Evolutionary conservation across 2,113 vertebrate genomes (phyloP).

Genomic region (Tenrec ecaudatus): DNA sequence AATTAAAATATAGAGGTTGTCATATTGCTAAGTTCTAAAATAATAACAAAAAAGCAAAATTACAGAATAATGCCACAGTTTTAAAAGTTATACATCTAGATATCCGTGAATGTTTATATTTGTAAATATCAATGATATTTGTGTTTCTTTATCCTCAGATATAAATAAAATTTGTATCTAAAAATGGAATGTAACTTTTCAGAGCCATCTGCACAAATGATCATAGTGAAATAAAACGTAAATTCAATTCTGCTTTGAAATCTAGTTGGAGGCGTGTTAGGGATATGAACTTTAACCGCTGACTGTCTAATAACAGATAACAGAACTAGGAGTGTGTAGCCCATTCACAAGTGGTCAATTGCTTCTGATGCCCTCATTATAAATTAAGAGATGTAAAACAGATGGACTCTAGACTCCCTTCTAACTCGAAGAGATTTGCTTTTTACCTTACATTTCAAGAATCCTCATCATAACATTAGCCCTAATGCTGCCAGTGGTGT

Average conservation of each 20-base stretch:
- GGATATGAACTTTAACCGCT: constrained; percentile 33
- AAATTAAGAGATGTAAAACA: background rate
- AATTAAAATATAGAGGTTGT: too few relatives aligned
- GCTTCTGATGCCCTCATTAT: background rate
- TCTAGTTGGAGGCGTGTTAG: background rate
- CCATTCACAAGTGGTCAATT: background rate
- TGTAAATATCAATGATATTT: constrained; percentile 20
- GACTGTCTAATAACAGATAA: background rate
- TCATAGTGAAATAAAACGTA: constrained; percentile 26
- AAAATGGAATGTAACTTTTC: constrained; percentile 13
- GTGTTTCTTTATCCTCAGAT: background rate
- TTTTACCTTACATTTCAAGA: background rate
- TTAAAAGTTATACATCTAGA: background rate
- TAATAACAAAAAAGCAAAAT: background rate
- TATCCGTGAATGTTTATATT: background rate
- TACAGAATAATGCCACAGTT: background rate
- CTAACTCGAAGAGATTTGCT: background rate
- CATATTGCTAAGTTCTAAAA: too few relatives aligned
- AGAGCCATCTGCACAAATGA: background rate
- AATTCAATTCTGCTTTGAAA: constrained; percentile 12
- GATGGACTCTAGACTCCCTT: background rate
- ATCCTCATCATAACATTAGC: background rate
- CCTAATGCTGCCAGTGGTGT: background rate
- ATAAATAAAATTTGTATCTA: background rate
- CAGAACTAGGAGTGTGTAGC: background rate